These are phyloP conservation scores for Cotesia vestalis DNA, from an alignment of 1,140 invertebrate species.

Conservation along the genomic window DNA sequence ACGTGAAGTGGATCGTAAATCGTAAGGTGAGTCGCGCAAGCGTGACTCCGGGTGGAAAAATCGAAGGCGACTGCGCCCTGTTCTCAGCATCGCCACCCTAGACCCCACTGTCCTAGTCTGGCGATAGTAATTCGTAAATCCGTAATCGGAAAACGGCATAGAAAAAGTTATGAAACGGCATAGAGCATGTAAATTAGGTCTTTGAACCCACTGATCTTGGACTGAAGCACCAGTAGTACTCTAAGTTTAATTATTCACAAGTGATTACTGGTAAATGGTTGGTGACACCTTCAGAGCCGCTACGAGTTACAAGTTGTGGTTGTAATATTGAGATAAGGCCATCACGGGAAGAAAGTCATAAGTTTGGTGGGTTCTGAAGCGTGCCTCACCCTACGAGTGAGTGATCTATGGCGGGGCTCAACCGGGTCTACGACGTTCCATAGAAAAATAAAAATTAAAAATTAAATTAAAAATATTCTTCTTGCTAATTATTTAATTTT, in stretches of 20 bases:
- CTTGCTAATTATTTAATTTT: too few species aligned
- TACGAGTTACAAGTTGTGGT: background rate
- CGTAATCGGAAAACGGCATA: background rate
- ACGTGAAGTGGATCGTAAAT: background rate
- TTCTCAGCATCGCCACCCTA: constrained; percentile 13
- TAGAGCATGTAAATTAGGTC: constrained; percentile 5
- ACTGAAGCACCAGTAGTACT: background rate
- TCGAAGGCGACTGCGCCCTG: constrained; percentile 15
- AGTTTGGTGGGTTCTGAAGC: constrained; percentile 6
- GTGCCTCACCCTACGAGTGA: constrained; percentile 29
- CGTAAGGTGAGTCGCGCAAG: constrained; percentile 8
- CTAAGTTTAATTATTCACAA: background rate
- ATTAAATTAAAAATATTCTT: background rate
- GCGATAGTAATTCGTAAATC: background rate
- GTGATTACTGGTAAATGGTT: too few species aligned
- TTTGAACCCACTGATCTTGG: background rate
- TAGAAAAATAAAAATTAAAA: constrained; percentile 22
- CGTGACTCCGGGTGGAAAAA: constrained; percentile 8
- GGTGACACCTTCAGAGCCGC: background rate
- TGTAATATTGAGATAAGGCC: background rate
- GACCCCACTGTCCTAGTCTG: background rate
- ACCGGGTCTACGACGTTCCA: constrained; percentile 36
- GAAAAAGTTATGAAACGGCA: constrained; percentile 14
- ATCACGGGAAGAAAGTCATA: background rate
- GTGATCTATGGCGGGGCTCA: constrained; percentile 37